These are phyloP conservation scores for Anguilla megastoma DNA, from an alignment of 2,797 vertebrate genomes.

Conservation along the genomic window DNA sequence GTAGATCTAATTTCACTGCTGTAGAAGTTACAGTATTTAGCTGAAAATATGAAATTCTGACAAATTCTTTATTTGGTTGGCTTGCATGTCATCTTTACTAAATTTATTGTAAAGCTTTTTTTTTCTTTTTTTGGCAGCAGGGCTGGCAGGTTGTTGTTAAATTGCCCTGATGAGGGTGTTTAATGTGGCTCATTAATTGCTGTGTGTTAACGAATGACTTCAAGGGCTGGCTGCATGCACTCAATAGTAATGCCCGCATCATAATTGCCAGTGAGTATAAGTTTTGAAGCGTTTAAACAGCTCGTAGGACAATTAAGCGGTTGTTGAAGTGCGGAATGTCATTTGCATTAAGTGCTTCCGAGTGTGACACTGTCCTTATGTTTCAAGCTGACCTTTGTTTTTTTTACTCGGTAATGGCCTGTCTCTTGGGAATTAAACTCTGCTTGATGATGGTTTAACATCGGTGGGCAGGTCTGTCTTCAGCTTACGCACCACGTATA, in stretches of 20 bases:
- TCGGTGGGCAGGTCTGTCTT: conserved; percentile 17
- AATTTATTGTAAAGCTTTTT: neutral
- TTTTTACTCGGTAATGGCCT: conserved; percentile 22
- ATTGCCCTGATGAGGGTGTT: neutral
- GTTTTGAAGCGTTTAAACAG: conserved; percentile 19
- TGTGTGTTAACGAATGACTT: conserved; percentile 20
- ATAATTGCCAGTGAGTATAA: conserved; percentile 5
- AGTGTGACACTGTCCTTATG: conserved; percentile 14
- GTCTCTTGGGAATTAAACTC: conserved; percentile 5
- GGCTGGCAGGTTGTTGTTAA: neutral
- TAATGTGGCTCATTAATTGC: conserved; percentile 10
- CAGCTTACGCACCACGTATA: neutral
- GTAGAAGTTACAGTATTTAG: too few relatives aligned
- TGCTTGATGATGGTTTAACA: conserved; percentile 3
- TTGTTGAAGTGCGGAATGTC: neutral
- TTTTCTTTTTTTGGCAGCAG: neutral
- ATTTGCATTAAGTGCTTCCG: conserved; percentile 15
- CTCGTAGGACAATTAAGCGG: conserved; percentile 20
- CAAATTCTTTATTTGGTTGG: neutral
- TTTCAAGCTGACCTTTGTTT: conserved; percentile 13
- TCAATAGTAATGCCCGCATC: conserved; percentile 14
- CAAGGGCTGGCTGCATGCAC: conserved; percentile 10
- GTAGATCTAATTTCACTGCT: neutral
- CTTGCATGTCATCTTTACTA: neutral
- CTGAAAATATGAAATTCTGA: neutral